Evolutionary conservation across 2,888 invertebrate genomes (phyloP).

Genomic region (Cyclophora albipunctata): DNA sequence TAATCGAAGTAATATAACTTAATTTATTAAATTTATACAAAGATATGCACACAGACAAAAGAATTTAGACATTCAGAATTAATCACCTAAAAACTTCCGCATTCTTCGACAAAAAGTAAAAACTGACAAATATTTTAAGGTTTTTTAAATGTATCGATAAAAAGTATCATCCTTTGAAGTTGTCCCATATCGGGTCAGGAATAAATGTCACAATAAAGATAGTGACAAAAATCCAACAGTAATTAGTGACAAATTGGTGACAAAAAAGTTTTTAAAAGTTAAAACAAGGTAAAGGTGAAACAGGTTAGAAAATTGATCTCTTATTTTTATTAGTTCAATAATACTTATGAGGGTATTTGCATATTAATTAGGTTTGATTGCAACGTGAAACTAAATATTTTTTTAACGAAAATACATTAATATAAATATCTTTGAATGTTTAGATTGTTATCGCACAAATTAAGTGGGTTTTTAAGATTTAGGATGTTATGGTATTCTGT

Average conservation of each 20-base stretch:
- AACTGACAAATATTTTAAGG: constrained; percentile 12
- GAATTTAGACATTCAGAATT: constrained; percentile 5
- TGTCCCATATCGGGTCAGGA: constrained; percentile 29
- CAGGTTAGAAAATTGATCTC: constrained; percentile 8
- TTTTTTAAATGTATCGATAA: constrained; percentile 9
- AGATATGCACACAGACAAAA: neutral
- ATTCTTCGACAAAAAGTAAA: constrained; percentile 11
- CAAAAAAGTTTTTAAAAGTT: constrained; percentile 18
- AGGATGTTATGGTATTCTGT: too few species aligned
- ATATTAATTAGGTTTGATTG: constrained; percentile 24
- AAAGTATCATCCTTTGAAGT: constrained; percentile 9
- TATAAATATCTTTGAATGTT: neutral
- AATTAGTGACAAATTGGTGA: constrained; percentile 57
- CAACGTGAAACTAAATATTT: constrained; percentile 17
- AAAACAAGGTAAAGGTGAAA: neutral
- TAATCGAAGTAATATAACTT: too few species aligned
- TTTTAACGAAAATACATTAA: constrained; percentile 16
- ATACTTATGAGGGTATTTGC: constrained; percentile 17
- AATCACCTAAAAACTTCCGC: constrained; percentile 2
- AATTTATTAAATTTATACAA: neutral
- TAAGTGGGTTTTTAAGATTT: neutral
- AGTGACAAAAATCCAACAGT: constrained; percentile 31
- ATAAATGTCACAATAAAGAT: constrained; percentile 48
- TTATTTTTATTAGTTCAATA: constrained; percentile 5
- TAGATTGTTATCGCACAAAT: constrained; percentile 12